These are phyloP conservation scores for Danaus melanippus DNA, from an alignment of 1,140 invertebrate species.

Conservation along the genomic window DNA sequence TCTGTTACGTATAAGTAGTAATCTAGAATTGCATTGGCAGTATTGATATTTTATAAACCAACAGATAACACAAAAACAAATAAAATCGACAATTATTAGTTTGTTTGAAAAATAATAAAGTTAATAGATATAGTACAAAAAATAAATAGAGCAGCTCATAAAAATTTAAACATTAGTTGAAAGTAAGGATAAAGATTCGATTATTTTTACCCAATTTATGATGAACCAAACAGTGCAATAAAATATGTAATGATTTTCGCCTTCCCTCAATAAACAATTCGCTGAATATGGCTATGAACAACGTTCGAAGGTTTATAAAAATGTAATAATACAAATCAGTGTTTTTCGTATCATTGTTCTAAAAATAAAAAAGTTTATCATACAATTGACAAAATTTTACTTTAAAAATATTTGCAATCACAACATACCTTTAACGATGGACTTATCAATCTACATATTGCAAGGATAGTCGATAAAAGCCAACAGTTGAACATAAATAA, in stretches of 20 bases:
- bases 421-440: slow-evolving; percentile 37
- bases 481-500: slow-evolving; percentile 44
- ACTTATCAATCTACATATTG: slow-evolving; percentile 40
- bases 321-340: slow-evolving; percentile 39
- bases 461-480: slow-evolving; percentile 37
- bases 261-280: slow-evolving; percentile 37
- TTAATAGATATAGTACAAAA: no score
- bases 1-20: no score
- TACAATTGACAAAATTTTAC: no score
- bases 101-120: no score
- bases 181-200: slow-evolving; percentile 1
- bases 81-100: no score
- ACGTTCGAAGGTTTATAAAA: slow-evolving; percentile 32
- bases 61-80: no score
- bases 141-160: neutral
- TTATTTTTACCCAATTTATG: slow-evolving; percentile 24
- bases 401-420: slow-evolving; percentile 7
- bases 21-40: no score
- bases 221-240: slow-evolving; percentile 32
- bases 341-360: slow-evolving; percentile 27
- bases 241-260: slow-evolving; percentile 26
- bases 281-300: slow-evolving; percentile 38
- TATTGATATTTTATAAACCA: no score
- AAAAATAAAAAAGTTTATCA: slow-evolving; percentile 11
- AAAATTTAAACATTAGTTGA: slow-evolving; percentile 5